A percentile compares a stretch with the other conserved stretches of the same genome.
These are phyloP conservation scores for Manis crassicaudata DNA, from an alignment of 2,797 vertebrate genomes.

Conservation along the genomic window DNA sequence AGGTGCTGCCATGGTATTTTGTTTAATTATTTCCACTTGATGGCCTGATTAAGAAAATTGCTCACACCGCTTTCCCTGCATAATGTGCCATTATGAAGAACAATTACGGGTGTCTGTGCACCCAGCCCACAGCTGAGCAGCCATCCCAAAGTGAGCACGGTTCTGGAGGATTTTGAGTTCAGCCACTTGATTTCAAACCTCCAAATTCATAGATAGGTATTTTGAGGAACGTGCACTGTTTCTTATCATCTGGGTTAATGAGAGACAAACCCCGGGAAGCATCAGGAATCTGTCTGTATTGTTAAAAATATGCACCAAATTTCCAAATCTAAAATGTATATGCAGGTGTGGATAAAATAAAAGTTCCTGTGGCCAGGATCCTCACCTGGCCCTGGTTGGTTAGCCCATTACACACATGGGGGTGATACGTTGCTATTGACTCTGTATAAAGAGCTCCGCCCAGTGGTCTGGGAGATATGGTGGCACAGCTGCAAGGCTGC, in stretches of 20 bases:
- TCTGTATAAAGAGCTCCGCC: no score
- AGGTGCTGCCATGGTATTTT: slow-evolving; percentile 1
- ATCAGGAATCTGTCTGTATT: not conserved
- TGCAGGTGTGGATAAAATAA: no score
- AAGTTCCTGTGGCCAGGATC: no score
- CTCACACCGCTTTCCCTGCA: not conserved
- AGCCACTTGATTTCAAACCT: not conserved
- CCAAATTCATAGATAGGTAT: not conserved
- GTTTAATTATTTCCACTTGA: slow-evolving; percentile 67
- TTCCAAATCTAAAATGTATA: not conserved
- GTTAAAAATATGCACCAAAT: not conserved
- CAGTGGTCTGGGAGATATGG: no score
- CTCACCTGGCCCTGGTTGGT: no score
- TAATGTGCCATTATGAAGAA: not conserved
- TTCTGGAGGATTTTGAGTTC: not conserved
- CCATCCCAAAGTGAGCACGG: not conserved
- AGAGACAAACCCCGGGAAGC: slow-evolving; percentile 56
- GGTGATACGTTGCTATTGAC: no score
- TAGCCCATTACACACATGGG: no score
- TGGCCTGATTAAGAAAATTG: slow-evolving; percentile 54
- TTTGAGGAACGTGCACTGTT: not conserved
- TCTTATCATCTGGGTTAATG: not conserved
- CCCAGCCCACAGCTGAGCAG: not conserved
- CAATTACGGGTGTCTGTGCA: not conserved
- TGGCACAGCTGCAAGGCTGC: no score